phyloP scores from a whole-genome alignment of 2,888 invertebrate species.

The Camptogramma bilineatum region DNA sequence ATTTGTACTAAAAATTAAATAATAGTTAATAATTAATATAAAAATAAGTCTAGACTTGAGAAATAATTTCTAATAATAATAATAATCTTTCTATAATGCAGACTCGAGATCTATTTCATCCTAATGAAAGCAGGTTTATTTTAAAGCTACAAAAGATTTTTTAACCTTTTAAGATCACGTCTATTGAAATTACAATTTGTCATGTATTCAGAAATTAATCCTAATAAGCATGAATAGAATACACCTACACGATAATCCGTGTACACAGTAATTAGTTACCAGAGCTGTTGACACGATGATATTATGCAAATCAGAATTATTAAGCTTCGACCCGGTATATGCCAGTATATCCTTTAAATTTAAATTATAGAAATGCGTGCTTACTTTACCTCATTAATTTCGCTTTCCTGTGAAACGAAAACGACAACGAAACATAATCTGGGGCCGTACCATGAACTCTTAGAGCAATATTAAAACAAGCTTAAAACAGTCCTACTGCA shows the following conservation, averaged over 20 bases:
- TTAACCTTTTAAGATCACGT: neutral
- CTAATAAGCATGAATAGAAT: conserved; percentile 3
- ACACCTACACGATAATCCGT: conserved; percentile 10
- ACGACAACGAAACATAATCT: too few relatives aligned
- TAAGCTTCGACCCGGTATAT: neutral
- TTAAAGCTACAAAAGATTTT: neutral
- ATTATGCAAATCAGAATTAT: conserved; percentile 12
- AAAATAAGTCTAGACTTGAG: too few relatives aligned
- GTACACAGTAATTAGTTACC: conserved; percentile 16
- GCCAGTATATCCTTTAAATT: neutral
- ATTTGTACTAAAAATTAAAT: too few relatives aligned
- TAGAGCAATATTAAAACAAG: too few relatives aligned
- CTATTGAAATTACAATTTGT: conserved; percentile 2
- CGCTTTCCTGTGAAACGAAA: too few relatives aligned
- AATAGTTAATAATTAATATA: too few relatives aligned
- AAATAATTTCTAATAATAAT: too few relatives aligned
- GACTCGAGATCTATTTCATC: too few relatives aligned
- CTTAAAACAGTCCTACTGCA: too few relatives aligned
- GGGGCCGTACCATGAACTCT: too few relatives aligned
- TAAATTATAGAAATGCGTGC: neutral
- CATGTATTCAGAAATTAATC: conserved; percentile 13
- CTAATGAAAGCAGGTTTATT: too few relatives aligned
- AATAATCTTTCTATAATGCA: too few relatives aligned
- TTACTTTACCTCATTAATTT: neutral
- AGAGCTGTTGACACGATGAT: conserved; percentile 7